Base-by-base conservation (phyloP, 1,140 invertebrate species). In the Monochamus saltuarius region DNA sequence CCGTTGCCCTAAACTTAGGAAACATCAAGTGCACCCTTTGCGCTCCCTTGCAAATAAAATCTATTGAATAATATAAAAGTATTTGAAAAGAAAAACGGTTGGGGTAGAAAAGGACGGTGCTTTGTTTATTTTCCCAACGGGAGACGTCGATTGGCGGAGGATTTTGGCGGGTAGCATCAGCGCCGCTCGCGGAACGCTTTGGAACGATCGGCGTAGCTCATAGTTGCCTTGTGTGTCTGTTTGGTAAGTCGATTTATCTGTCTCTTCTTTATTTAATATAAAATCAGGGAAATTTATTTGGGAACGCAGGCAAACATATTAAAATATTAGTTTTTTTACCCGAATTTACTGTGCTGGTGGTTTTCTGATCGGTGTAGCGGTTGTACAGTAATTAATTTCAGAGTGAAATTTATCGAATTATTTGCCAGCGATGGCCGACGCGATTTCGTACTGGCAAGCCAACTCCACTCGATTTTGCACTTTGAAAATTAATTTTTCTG, bases 321-420 rank as follows among this genome's bases (percentile, higher is more conserved):
- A n/a, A 36, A 34, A 56, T 45, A 39, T 56, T 56, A 56, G 53
- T 56, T 56, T 56, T 56, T 56, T 56, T 37, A 56, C 42, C 14
- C 17, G n/a, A 59, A 59, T 65, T 65, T 59, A 43, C 36, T 61
- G 45, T 38, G 29, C n/a, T 19, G n/a, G 13, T 43, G 34, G 17
- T 40, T 42, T 42, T 7, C 1, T 6, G n/a, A 17, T 55, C 9
- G 37, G 34, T 37, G 8, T 1, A 16, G 35, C 59, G 65, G 38
- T 46, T 46, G 39, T 61, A 56, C 22, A 57, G 66, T 56, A 69
- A 72, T 66, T 72, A 72, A 72, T 72, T 72, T 69, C 13, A 67
- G 66, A 61, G 34, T 56, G 14, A 17, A 6, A 16, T 43, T 36
- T 40, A 56, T 39, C 39, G 37, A 56, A 40, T 56, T 40, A 56